Percentiles rank a stretch among this genome's conserved stretches.
Conservation (phyloP, 2,797 vertebrate genomes). For the Adrianichthys oophorus region DNA sequence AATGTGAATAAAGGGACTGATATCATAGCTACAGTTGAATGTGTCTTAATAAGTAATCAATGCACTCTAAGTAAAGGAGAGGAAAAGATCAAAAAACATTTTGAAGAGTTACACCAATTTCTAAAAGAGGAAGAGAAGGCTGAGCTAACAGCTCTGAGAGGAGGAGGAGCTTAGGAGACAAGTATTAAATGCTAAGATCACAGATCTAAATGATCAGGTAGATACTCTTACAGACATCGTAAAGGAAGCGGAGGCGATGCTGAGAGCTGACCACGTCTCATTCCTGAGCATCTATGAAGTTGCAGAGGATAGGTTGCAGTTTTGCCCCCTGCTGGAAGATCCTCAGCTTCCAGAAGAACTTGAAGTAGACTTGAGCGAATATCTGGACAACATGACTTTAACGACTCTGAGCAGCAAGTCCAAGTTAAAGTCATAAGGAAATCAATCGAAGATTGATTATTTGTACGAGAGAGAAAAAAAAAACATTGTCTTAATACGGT, state of each 20-base stretch:
- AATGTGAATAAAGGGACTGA: conserved; percentile 20
- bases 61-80: conserved; percentile 8
- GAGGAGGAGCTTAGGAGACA: conserved; percentile 29
- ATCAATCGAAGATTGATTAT: no score
- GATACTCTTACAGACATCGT: conserved; percentile 13
- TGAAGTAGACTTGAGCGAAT: no score
- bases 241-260: conserved; percentile 20
- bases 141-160: conserved; percentile 19
- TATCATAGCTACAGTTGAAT: conserved; percentile 9
- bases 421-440: no score
- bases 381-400: no score
- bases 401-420: no score
- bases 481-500: no score
- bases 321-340: no score
- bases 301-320: not conserved
- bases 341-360: no score
- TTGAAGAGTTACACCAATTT: conserved; percentile 19
- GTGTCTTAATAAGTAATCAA: conserved; percentile 14
- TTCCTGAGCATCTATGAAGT: conserved; percentile 25
- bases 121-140: conserved; percentile 35
- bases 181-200: conserved; percentile 9
- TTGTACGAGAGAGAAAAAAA: no score
- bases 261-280: conserved; percentile 12
- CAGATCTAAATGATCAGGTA: conserved; percentile 19
- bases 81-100: conserved; percentile 30